phyloP scores from a whole-genome alignment of 1,140 invertebrate genomes.

The Thaumatotibia leucotreta region DNA sequence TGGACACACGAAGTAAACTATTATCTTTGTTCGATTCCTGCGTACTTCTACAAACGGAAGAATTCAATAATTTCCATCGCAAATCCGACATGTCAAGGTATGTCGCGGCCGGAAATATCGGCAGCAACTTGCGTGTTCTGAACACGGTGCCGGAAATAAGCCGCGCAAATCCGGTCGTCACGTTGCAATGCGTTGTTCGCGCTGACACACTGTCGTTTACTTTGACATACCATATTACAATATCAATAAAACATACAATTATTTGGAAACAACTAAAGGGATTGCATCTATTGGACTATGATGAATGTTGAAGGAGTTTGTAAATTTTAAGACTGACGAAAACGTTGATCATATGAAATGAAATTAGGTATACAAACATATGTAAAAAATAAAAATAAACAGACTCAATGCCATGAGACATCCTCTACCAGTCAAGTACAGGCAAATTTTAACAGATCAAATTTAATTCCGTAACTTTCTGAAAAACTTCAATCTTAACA shows the following conservation, averaged over 20 bases:
- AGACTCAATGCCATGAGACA: no score
- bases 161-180: conserved; percentile 6
- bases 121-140: conserved; percentile 7
- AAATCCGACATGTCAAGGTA: conserved; percentile 1
- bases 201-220: background rate
- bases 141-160: background rate
- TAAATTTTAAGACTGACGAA: no score
- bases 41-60: background rate
- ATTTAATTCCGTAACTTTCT: no score
- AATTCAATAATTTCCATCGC: background rate
- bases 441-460: no score
- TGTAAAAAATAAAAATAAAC: no score
- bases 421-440: no score
- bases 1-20: no score
- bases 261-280: background rate
- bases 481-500: no score
- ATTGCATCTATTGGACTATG: no score
- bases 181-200: background rate
- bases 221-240: background rate
- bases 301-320: no score
- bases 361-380: no score
- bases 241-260: background rate
- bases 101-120: background rate
- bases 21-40: background rate
- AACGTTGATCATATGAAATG: no score